phyloP scores from a whole-genome alignment of 2,113 vertebrate genomes.

The Lepus timidus region DNA sequence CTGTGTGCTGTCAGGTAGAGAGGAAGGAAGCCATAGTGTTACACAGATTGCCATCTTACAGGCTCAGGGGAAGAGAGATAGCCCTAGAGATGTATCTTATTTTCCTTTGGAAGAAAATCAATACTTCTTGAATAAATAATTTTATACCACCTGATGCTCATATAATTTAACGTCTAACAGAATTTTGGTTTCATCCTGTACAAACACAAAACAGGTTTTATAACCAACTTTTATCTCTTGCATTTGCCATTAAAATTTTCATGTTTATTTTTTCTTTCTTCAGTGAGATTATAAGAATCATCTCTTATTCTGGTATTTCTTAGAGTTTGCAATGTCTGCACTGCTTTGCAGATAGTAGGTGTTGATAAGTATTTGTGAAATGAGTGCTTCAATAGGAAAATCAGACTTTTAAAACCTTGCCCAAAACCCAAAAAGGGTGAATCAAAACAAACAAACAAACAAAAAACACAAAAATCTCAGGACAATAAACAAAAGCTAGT shows the following conservation, averaged over 20 bases:
- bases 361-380: background rate
- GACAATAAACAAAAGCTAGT: background rate
- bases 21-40: background rate
- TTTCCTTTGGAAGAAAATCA: background rate
- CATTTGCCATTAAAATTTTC: background rate
- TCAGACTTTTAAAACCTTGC: background rate
- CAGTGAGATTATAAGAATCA: background rate
- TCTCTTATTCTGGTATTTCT: background rate
- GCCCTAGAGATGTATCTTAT: background rate
- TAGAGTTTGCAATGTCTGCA: background rate
- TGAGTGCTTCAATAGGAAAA: slow-evolving; percentile 1
- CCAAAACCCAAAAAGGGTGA: background rate
- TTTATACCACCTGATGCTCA: background rate
- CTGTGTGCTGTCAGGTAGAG: background rate
- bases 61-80: background rate
- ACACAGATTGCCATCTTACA: too few relatives aligned
- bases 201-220: background rate
- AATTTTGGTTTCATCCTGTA: background rate
- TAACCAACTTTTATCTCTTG: background rate
- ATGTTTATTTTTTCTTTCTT: background rate
- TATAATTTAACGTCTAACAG: background rate
- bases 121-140: background rate
- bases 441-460: background rate
- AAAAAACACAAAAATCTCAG: background rate
- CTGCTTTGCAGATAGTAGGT: background rate